Evolutionary conservation across 2,113 vertebrate genomes (phyloP), one percentile per base, ranked within the genome.

Genomic region (Tupaia chinensis): DNA sequence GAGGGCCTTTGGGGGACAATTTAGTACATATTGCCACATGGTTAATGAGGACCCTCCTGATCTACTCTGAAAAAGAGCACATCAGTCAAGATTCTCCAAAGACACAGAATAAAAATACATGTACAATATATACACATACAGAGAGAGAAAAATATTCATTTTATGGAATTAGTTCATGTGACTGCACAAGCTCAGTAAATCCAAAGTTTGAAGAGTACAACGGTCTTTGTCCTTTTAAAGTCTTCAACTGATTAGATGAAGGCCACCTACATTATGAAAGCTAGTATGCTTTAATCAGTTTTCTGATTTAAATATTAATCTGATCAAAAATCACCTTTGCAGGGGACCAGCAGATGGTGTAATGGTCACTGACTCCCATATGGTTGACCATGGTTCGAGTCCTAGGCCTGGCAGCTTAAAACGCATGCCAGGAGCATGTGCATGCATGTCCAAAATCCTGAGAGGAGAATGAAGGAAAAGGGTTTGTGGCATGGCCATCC

Each of bases 251-350:
- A 32, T 78, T 23, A 16, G 34, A 82, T 68, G 54, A 82, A 19
- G 5, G 5, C 34, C 29, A 83, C 25, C 22, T 13, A 29, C 6
- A 23, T 32, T 63, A 34, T 83, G 44, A 14, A 63, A 29, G 9
- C 14, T 53, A 60, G 68, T 23, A 77, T 92, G 22, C 29, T 95
- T 81, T 69, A 32, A 16, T 77, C 4, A 11, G 34, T 63, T 29
- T 56, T 17, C 29, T 88, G 34, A 92, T 60, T 88, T 70, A 70
- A 84, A 83, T 77, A n/a, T 77, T 78, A 78, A 89, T 56, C 56
- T 88, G 25, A 44, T 83, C 29, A 27, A 65, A 72, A 13, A 23
- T 6, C 66, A 82, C 8, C 17, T 68, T 44, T 6, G 58, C 23
- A 84, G 70, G 44, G 44, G 44, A 44, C 44, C 44, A 44, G 44